A percentile compares a stretch with the other conserved stretches of the same genome.
Conservation (phyloP, 2,888 invertebrate species). For the Patella caerulea region DNA sequence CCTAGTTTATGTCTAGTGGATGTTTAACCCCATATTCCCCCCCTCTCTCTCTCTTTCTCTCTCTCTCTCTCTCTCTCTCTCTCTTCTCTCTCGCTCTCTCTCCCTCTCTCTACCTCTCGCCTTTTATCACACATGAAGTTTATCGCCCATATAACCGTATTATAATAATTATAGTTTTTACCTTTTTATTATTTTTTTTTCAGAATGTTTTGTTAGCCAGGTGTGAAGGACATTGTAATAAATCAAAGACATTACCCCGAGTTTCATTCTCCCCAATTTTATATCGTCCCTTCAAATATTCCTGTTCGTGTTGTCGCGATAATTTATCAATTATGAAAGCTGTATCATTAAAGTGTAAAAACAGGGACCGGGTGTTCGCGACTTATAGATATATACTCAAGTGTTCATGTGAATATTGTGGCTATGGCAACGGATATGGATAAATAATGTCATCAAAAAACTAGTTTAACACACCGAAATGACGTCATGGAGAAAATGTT, state of each 20-base stretch:
- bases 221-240: slow-evolving; percentile 45
- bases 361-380: slow-evolving; percentile 38
- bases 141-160: no score
- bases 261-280: slow-evolving; percentile 46
- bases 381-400: slow-evolving; percentile 47
- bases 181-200: slow-evolving; percentile 15
- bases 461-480: no score
- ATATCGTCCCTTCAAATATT: slow-evolving; percentile 41
- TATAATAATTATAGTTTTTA: no score
- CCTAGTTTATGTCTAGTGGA: no score
- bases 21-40: no score
- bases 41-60: no score
- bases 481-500: no score
- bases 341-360: slow-evolving; percentile 38
- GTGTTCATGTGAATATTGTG: slow-evolving; percentile 39
- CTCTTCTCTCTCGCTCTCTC: no score
- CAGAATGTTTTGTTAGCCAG: slow-evolving; percentile 45
- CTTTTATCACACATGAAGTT: no score
- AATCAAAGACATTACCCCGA: slow-evolving; percentile 40
- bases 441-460: no score
- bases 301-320: slow-evolving; percentile 45
- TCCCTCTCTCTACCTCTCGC: no score
- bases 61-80: no score
- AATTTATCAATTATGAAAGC: slow-evolving; percentile 49
- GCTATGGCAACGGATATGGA: slow-evolving; percentile 16